phyloP scores from a whole-genome alignment of 30 jellyfish, hydroid and myxozoan genomes.

The Nemopilema nomurai region DNA sequence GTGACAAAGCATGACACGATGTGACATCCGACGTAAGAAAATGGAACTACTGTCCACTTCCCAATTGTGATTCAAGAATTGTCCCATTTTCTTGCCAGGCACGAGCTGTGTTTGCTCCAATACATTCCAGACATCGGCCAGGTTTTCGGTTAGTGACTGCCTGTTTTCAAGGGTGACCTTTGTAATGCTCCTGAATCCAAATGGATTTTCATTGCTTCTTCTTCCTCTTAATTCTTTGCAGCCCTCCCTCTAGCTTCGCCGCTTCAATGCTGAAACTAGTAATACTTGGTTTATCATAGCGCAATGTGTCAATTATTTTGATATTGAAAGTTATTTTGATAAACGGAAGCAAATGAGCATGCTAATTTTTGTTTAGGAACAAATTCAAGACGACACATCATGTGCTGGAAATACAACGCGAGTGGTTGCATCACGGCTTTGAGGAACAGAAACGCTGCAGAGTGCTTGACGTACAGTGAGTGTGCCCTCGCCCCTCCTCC shows the following conservation, averaged over 20 bases:
- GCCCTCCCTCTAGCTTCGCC: no score
- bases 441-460: slow-evolving; percentile 59
- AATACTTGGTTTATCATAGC: no score
- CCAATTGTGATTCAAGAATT: no score
- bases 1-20: no score
- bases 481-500: not conserved
- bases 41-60: no score
- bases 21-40: no score
- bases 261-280: no score
- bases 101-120: slow-evolving; percentile 56
- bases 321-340: no score
- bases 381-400: slow-evolving; percentile 75
- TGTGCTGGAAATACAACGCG: slow-evolving; percentile 80
- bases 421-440: slow-evolving; percentile 86
- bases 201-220: no score
- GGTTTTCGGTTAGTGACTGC: slow-evolving; percentile 56
- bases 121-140: slow-evolving; percentile 74
- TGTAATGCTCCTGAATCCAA: no score
- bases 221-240: no score
- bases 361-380: slow-evolving; percentile 49
- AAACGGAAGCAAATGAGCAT: not conserved
- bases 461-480: slow-evolving; percentile 85
- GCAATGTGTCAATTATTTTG: no score
- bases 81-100: slow-evolving; percentile 4
- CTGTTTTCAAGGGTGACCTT: not conserved